Conservation (phyloP, 2,797 vertebrate genomes). For the Valencia hispanica region DNA sequence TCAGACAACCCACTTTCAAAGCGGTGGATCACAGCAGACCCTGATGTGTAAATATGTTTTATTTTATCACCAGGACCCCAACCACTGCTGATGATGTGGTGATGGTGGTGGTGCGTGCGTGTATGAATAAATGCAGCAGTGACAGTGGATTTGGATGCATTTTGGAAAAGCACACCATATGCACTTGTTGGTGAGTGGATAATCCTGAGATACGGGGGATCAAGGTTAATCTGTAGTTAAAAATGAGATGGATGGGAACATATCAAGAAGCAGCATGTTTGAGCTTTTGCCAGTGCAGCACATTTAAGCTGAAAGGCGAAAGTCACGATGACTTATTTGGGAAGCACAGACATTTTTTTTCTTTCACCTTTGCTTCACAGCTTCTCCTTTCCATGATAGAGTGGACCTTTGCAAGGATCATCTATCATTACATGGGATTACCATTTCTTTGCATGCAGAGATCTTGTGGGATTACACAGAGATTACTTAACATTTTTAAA, state of each 20-base stretch:
- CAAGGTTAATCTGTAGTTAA: constrained; percentile 82
- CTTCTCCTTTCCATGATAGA: constrained; percentile 55
- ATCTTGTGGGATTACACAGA: constrained; percentile 78
- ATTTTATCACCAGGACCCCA: constrained; percentile 26
- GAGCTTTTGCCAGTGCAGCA: constrained; percentile 57
- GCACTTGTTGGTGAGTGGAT: constrained; percentile 77
- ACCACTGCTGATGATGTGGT: too few relatives aligned
- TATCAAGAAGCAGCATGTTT: constrained; percentile 64
- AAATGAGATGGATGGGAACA: constrained; percentile 72
- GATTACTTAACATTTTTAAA: constrained; percentile 80
- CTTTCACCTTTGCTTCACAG: constrained; percentile 46
- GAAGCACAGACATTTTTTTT: constrained; percentile 32
- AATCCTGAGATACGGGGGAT: constrained; percentile 78
- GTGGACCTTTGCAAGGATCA: constrained; percentile 74
- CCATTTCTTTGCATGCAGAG: constrained; percentile 75
- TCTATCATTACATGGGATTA: constrained; percentile 79
- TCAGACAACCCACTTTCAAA: constrained; percentile 36
- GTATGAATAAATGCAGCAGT: constrained; percentile 22
- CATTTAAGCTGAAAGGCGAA: constrained; percentile 58
- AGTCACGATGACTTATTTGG: constrained; percentile 57
- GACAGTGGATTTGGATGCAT: constrained; percentile 59
- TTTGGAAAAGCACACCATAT: constrained; percentile 73
- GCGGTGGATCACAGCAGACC: constrained; percentile 32
- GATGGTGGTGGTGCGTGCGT: too few relatives aligned
- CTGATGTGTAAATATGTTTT: background rate